Conservation (phyloP, 2,888 invertebrate genomes). For the Scaptodrosophila latifasciaeformis region DNA sequence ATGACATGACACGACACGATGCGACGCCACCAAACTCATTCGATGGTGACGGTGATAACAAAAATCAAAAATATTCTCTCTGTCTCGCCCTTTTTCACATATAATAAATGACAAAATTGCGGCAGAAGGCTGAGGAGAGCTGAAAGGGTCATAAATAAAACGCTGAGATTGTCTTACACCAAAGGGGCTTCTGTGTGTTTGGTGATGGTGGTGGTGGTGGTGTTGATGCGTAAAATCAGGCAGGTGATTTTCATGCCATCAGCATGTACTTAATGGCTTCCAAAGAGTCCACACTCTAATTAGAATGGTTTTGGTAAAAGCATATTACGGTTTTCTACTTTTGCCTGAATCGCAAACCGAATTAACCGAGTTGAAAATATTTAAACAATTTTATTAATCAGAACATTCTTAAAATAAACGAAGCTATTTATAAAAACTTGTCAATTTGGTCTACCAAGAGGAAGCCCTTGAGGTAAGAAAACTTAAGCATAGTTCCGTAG, state of each 20-base stretch:
- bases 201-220: conserved; percentile 3
- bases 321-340: too few relatives aligned
- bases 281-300: background rate
- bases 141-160: conserved; percentile 1
- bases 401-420: too few relatives aligned
- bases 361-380: too few relatives aligned
- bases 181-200: background rate
- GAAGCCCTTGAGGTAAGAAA: too few relatives aligned
- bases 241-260: conserved; percentile 39
- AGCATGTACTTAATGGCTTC: background rate
- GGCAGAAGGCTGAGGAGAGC: conserved; percentile 28
- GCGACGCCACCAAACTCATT: background rate
- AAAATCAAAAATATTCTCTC: conserved; percentile 46
- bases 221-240: conserved; percentile 29
- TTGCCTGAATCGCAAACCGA: too few relatives aligned
- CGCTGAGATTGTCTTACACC: background rate
- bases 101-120: too few relatives aligned
- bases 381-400: too few relatives aligned
- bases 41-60: background rate
- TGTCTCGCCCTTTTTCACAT: too few relatives aligned
- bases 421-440: too few relatives aligned
- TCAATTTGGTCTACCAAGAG: too few relatives aligned
- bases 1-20: too few relatives aligned
- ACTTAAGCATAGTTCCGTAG: too few relatives aligned
- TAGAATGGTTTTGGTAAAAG: background rate